A percentile compares a stretch with the other conserved stretches of the same genome.
Evolutionary conservation across 92 coral and sea anemone species (phyloP).

Genomic region (Phenganax subtilis): DNA sequence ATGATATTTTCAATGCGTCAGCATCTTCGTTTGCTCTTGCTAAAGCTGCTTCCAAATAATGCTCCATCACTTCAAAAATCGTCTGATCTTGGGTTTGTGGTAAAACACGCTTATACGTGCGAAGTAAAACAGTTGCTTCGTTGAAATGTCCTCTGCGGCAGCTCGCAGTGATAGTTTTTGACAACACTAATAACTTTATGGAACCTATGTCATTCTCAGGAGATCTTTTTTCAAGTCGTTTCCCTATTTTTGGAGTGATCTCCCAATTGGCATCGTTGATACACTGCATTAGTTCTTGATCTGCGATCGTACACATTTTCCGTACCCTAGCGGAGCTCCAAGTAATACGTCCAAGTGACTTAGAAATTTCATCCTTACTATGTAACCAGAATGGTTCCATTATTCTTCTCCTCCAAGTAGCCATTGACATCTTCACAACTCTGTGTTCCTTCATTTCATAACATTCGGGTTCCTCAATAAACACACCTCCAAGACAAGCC

Average conservation of each 20-base stretch:
- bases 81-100: neutral
- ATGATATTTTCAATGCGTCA: neutral
- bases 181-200: neutral
- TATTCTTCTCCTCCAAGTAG: neutral
- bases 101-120: neutral
- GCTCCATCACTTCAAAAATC: slow-evolving; percentile 28
- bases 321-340: no score
- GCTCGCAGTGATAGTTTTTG: slow-evolving; percentile 11
- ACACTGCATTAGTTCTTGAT: no score
- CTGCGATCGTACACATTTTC: no score
- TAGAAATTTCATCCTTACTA: neutral
- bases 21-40: slow-evolving; percentile 3
- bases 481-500: slow-evolving; percentile 42
- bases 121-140: neutral
- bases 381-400: neutral
- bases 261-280: no score
- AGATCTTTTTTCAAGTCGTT: neutral
- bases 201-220: neutral
- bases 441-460: slow-evolving; percentile 30
- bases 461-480: slow-evolving; percentile 25
- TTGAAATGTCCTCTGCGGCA: slow-evolving; percentile 23
- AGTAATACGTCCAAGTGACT: neutral
- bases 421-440: slow-evolving; percentile 33
- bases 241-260: no score
- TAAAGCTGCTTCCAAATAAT: slow-evolving; percentile 1